Base-by-base conservation (phyloP, 2,113 vertebrate genomes). In the Elephantulus edwardii region DNA sequence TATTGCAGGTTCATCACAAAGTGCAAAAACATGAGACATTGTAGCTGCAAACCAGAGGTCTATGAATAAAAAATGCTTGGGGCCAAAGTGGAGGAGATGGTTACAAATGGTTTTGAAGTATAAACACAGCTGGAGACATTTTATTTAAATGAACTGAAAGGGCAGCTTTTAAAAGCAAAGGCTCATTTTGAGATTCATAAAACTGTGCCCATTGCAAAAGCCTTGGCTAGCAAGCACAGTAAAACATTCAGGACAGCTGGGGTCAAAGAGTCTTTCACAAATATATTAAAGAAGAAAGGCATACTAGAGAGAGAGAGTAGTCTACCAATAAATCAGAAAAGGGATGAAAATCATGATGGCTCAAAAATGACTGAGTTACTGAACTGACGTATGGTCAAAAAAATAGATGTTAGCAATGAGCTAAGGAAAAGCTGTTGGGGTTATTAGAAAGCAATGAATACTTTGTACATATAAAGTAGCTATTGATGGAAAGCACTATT, bases 171-270 rank as follows among this genome's bases (percentile, higher is more conserved):
- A 91, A 93, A 94, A 92, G 88, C 83, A 78, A 86, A 92, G n/a
- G 54, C 79, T 88, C 60, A 79, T 91, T 84, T 81, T 14, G 68
- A 93, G 91, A 86, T 93, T 94, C 95, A 93, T 90, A 88, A 91
- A 95, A 80, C 79, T 52, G 35, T 50, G 68, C 82, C 92, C 84
- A 85, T 30, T 68, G 85, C 87, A 48, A 81, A 86, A 85, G 91
- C 91, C 81, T 76, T 86, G 84, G 89, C 70, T 48, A 77, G 79
- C 42, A 78, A 88, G 88, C 79, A 80, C 79, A 89, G 90, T 94
- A 95, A 96, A 96, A 82, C 95, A 96, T 60, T 78, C n/a, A 28
- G 90, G 85, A 95, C 95, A 95, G 93, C 79, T 74, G 30, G 89
- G 95, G 95, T 94, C 94, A 91, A 83, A 91, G 90, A 90, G 93